A percentile compares a stretch with the other conserved stretches of the same genome.
Conservation (phyloP, 2,113 vertebrate genomes). For the Periophthalmus modestus region DNA sequence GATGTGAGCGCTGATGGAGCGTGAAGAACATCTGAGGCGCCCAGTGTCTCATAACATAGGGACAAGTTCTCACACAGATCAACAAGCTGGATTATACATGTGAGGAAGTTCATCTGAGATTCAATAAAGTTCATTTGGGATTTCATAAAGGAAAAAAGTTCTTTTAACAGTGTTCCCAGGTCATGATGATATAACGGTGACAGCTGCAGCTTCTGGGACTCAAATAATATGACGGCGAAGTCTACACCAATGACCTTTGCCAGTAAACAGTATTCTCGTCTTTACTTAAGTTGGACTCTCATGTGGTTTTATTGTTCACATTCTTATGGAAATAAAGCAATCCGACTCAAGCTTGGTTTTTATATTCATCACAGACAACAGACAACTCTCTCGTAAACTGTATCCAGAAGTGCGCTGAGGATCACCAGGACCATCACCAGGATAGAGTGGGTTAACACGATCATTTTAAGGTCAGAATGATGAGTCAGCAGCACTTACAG, state of each 20-base stretch:
- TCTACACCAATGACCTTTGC: neutral
- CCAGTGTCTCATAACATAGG: constrained; percentile 31
- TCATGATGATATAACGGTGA: neutral
- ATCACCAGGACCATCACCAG: no score
- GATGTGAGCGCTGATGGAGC: constrained; percentile 71
- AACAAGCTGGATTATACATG: constrained; percentile 9
- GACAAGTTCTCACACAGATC: constrained; percentile 44
- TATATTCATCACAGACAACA: no score
- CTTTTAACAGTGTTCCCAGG: constrained; percentile 4
- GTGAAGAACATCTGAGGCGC: constrained; percentile 72
- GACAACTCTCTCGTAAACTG: no score
- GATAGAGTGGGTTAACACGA: no score
- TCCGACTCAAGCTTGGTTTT: no score
- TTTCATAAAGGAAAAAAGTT: neutral
- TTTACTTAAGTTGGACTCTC: neutral
- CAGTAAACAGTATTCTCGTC: neutral
- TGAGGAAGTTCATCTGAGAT: neutral
- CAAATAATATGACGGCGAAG: neutral
- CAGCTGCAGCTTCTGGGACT: constrained; percentile 9
- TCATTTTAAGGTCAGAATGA: no score
- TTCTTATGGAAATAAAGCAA: no score
- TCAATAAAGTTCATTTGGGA: neutral
- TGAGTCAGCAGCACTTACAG: no score
- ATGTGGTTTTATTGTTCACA: no score
- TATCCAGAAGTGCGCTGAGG: no score